Evolutionary conservation across 2,113 vertebrate genomes (phyloP).

Genomic region (Neopipo cinnamomea): DNA sequence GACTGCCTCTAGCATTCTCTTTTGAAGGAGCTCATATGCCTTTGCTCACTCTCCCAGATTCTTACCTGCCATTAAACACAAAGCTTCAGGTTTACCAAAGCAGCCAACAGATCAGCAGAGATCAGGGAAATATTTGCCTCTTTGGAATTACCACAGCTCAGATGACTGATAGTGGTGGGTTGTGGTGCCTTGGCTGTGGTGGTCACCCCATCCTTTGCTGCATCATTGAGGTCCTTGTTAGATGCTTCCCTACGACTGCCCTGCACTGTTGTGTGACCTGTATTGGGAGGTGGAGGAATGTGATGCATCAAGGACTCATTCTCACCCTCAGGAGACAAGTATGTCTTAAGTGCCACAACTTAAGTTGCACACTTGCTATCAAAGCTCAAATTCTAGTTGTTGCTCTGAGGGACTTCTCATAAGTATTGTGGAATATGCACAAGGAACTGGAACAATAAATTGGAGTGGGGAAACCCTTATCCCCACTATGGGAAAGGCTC

Average conservation of each 20-base stretch:
- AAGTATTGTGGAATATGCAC: background rate
- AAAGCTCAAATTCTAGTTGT: background rate
- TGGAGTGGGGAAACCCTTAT: background rate
- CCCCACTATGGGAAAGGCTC: background rate
- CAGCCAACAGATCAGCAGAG: background rate
- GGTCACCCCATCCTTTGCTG: background rate
- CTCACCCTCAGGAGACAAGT: background rate
- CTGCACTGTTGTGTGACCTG: rapidly evolving
- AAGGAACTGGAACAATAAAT: rapidly evolving
- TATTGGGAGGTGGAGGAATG: rapidly evolving
- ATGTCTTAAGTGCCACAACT: background rate
- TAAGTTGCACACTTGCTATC: background rate
- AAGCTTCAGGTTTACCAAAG: background rate
- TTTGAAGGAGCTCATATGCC: background rate
- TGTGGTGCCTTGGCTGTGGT: background rate
- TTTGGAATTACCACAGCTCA: background rate
- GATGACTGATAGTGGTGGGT: background rate
- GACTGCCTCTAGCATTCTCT: background rate
- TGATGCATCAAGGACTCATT: background rate
- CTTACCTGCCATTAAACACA: background rate
- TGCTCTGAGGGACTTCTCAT: background rate
- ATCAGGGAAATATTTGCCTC: background rate
- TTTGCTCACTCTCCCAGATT: background rate
- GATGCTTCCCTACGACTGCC: background rate
- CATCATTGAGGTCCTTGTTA: rapidly evolving